A percentile compares a stretch with the other conserved stretches of the same genome.
Conservation (phyloP, 2,888 invertebrate genomes). For the Dasypolia templi region DNA sequence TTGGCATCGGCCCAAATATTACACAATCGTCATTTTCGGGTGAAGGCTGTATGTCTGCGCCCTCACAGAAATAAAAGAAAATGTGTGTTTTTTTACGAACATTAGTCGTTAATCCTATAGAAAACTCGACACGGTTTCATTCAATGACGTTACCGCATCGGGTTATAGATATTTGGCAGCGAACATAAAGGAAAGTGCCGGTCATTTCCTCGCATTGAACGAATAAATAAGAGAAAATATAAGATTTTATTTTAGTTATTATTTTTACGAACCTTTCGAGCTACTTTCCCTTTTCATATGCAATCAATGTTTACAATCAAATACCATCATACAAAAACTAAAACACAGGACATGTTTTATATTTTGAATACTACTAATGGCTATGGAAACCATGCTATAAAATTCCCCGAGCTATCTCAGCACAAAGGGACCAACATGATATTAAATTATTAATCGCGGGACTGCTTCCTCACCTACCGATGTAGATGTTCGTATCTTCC, state of each 20-base stretch:
- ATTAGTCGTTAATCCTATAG: conserved; percentile 52
- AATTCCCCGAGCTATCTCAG: conserved; percentile 13
- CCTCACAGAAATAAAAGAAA: conserved; percentile 56
- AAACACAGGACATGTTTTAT: not conserved
- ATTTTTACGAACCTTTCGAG: not conserved
- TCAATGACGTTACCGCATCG: conserved; percentile 50
- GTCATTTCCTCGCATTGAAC: conserved; percentile 49
- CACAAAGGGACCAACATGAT: conserved; percentile 9
- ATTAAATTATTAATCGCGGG: conserved; percentile 56
- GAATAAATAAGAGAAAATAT: conserved; percentile 23
- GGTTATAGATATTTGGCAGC: conserved; percentile 52
- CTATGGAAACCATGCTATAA: conserved; percentile 5
- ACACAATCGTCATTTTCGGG: conserved; percentile 54
- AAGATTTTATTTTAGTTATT: not conserved
- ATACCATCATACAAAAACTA: not conserved
- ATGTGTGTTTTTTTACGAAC: conserved; percentile 53
- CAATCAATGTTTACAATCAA: not conserved
- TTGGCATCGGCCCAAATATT: conserved; percentile 60
- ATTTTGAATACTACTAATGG: conserved; percentile 16
- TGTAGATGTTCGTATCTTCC: conserved; percentile 9
- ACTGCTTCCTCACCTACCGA: conserved; percentile 16
- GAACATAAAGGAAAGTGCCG: conserved; percentile 24
- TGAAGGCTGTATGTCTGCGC: conserved; percentile 56
- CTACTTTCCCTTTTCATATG: not conserved
- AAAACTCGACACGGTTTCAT: conserved; percentile 54